phyloP scores from a whole-genome alignment of 2,113 vertebrate genomes.

The Oryzias javanicus region DNA sequence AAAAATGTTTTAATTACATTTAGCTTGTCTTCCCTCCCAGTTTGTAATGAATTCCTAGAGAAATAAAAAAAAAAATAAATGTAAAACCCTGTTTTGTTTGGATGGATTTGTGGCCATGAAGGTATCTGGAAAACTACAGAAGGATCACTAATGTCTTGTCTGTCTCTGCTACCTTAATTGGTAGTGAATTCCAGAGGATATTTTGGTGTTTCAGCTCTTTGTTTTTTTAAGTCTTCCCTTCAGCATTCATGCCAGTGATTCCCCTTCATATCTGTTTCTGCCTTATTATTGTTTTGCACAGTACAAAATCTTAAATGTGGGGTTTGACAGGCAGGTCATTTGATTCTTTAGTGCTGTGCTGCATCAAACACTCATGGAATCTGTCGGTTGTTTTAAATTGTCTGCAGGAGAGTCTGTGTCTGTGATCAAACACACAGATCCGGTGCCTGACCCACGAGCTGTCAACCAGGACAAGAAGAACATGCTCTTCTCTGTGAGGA shows the following conservation, averaged over 20 bases:
- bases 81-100: constrained; percentile 5
- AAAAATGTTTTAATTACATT: too few species aligned
- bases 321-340: constrained; percentile 18
- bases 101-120: constrained; percentile 6
- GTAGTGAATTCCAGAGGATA: constrained; percentile 64
- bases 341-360: background rate
- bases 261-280: constrained; percentile 27
- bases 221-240: constrained; percentile 21
- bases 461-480: constrained; percentile 99
- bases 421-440: constrained; percentile 98
- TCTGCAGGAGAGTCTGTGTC: constrained; percentile 94
- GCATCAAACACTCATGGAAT: constrained; percentile 1
- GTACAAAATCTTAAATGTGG: constrained; percentile 19
- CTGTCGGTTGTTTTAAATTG: background rate
- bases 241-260: constrained; percentile 67
- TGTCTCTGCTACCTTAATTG: constrained; percentile 75
- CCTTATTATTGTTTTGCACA: constrained; percentile 33
- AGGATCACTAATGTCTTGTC: constrained; percentile 33
- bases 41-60: too few species aligned
- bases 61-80: background rate
- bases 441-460: constrained; percentile 95
- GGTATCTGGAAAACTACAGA: constrained; percentile 17
- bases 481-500: constrained; percentile 98
- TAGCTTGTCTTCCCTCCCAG: too few species aligned
- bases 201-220: constrained; percentile 60